Base-by-base conservation (phyloP, 2,113 vertebrate species). In the Gobio gobio region DNA sequence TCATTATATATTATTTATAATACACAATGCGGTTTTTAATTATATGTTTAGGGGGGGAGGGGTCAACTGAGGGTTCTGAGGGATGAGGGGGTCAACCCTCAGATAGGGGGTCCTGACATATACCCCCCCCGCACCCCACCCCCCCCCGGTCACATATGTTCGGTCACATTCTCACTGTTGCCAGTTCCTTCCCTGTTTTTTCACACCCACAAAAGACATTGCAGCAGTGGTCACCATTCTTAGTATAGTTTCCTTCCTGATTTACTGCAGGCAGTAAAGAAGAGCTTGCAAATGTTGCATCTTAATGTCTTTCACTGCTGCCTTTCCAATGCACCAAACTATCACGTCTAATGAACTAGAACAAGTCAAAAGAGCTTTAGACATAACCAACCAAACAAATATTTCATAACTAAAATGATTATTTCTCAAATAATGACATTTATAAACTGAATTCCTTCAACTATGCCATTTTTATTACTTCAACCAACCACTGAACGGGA, bases 241-340 rank as follows among this genome's bases (percentile, higher is more conserved):
- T 20, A 75, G 77, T 45, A 54, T 86, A 78, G 72, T 83, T 89
- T 89, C 86, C 89, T 88, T 86, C 87, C 66, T 87, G 64, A 18
- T 85, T 78, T 79, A 29, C n/a, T 40, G 24, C 40, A 29, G 56
- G 2, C 68, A 16, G 43, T n/a, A 5, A 66, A 51, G 26, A 51
- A 45, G 2, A 79, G 10, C 77, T 63, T 43, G 18, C 33, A 24
- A 58, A 43, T 51, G 51, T 6, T 79, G n/a, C 45, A 68, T 47
- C 10, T 66, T 8, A 47, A 26, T 49, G 24, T 16, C 59, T 49
- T 5, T 26, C 58, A 40, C 33, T 43, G 40, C 20, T n/a, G 12
- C 54, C 22, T 61, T 22, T 47, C 2, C 70, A 73, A 45, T 45
- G 40, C 7, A 43, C 70, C 43, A 73, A 13, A 43, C 64, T 9